Base-by-base conservation (phyloP, 2,113 vertebrate genomes). In the Nematolebias whitei region DNA sequence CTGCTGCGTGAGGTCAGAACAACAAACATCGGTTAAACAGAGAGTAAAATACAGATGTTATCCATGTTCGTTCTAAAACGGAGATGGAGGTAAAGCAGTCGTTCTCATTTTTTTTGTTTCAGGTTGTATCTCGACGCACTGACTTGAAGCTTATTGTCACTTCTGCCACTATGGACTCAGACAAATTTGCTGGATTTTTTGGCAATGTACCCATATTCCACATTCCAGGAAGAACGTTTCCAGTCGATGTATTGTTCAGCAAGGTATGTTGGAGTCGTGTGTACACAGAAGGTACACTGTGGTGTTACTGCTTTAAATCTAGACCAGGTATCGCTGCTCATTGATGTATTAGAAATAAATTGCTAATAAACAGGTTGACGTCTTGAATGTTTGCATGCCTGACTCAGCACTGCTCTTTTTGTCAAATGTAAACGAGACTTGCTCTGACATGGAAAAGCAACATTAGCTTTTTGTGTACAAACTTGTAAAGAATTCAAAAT, bases 121-220 rank as follows among this genome's bases (percentile, higher is more conserved):
- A 99, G 98, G 96, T 99, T 57, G 98, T 99, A 1, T 93, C 97
- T 44, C 92, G 98, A 26, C 96, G 98, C 52, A 96, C 96, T 0
- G 98, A 99, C 83, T 89, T 99, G 85, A 99, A 99, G 76, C 94
- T 99, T 63, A 98, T 99, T 0, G 96, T 99, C 68, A 99, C 98
- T 0, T 99, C 98, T 0, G 98, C 98, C 73, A 99, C 98, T 5
- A 99, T 99, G 98, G 98, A 99, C 82, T 95, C 98, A 0, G 98
- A 98, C 22, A 99, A 99, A 52, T 99, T 99, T 91, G 96, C 98
- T 2, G 83, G 95, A 8, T 99, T 99, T 82, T 99, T 99, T 62
- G 97, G 98, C 53, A 99, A 99, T 0, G 97, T 99, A 62, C 98
- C 97, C 19, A 96, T 99, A 75, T 99, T 99, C 76, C 91, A 99